Base-by-base conservation (phyloP, 1,140 invertebrate genomes). In the Caerostris darwini region DNA sequence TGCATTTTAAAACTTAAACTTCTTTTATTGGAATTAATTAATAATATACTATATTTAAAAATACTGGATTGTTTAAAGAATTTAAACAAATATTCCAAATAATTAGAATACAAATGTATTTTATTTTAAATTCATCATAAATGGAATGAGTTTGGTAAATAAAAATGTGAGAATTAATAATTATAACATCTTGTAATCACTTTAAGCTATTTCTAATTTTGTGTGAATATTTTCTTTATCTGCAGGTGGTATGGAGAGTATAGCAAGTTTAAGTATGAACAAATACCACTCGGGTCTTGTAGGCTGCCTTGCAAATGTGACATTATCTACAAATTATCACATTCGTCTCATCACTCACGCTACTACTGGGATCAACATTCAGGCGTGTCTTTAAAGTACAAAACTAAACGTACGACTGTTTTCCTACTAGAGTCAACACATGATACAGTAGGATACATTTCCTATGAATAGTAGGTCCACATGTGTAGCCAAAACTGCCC, bases 301-400 rank as follows among this genome's bases (percentile, higher is more conserved):
- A 61, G 98, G 98, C 54, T 98, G 98, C 96, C 97, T 98, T 95
- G 97, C 97, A 69, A 97, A 98, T 96, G 96, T 98, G 56, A 97
- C 97, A 8, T 96, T 98, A 67, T 98, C 97, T 94, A 97, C 97
- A n/a, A 98, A 98, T 95, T 97, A 97, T 95, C 96, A 97, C n/a
- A 96, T 97, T 19, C 96, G 97, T 86, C 96, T 97, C 53, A 96
- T 97, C 56, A 96, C 96, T 50, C 96, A 97, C 50, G 97, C 96
- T 64, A 96, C 97, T 82, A 96, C 96, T 88, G 97, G 97, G 94
- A 96, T 96, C 95, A 96, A 96, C 95, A 95, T 96, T 77, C 96
- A 96, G 94, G 95, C 96, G 94, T 96, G 96, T 95, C 95, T 95
- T 8, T 95, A 95, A 64, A 95, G 57, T 90, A 90, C 53, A 90